Base-by-base conservation (phyloP, 2,888 invertebrate genomes). In the Allophyes oxyacanthae region DNA sequence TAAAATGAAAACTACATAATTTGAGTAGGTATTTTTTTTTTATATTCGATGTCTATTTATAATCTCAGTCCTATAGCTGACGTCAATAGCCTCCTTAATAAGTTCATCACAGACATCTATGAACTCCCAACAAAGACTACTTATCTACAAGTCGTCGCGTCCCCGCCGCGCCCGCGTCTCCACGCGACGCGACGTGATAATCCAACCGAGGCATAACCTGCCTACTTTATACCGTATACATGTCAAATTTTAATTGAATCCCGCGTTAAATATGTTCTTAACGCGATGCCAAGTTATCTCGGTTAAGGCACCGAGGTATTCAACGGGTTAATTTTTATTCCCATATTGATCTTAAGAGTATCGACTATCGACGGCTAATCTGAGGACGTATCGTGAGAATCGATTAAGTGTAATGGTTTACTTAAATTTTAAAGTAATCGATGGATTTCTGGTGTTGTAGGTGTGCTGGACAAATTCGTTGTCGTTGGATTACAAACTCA, bases 191-290 rank as follows among this genome's bases (percentile, higher is more conserved):
- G 20, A 66, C 70, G 59, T 53, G 64, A 63, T 79, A 75, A 79
- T 79, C 75, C 71, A 45, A 26, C 10, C 36, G 45, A 55, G 51
- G 62, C 64, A 75, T 75, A 72, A 72, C 71, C 64, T 66, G 55
- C 70, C 48, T 63, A 71, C 67, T 77, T 77, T 76, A 78, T 77
- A 74, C 81, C 85, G 72, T 86, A 85, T 84, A 86, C 85, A 86
- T 85, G 89, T 90, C 90, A 84, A 82, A 83, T 81, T 83, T 86
- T 90, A 90, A 91, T 90, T 89, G 89, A 90, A 91, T 84, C 81
- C 71, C 73, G 75, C 80, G 80, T 86, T 86, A 86, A 89, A 86
- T 84, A 86, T 78, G 74, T 81, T 86, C 78, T 83, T 84, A 84
- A 84, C 81, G 84, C 78, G 78, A 68, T 54, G 20, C 56, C 63